These are phyloP conservation scores for Falco cherrug DNA, from an alignment of 2,797 vertebrate genomes.

Conservation along the genomic window DNA sequence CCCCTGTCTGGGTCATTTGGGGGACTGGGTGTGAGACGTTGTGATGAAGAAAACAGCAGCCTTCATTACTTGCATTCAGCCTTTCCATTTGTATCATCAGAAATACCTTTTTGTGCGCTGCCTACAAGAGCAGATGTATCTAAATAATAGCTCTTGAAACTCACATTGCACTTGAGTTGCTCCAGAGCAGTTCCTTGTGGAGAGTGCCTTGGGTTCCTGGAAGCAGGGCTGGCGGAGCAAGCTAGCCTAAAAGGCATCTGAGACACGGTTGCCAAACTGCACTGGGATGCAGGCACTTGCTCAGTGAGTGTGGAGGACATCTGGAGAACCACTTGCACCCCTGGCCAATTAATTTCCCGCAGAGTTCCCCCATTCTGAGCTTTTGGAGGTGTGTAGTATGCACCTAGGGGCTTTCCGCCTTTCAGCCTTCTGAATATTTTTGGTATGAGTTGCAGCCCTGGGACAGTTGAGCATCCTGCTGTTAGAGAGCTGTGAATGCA, in stretches of 20 bases:
- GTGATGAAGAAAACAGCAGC: not conserved
- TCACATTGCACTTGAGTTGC: accelerated
- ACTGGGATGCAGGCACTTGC: not conserved
- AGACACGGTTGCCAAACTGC: not conserved
- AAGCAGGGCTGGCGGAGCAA: not conserved
- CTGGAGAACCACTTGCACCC: not conserved
- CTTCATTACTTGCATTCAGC: not conserved
- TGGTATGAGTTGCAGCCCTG: not conserved
- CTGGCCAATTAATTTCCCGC: not conserved
- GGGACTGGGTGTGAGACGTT: not conserved
- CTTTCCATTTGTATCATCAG: not conserved
- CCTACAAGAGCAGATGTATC: not conserved
- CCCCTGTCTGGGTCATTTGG: not conserved
- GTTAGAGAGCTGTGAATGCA: not conserved
- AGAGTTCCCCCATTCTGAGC: not conserved
- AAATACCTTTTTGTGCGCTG: not conserved
- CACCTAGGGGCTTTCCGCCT: not conserved
- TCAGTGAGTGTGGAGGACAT: not conserved
- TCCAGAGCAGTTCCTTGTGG: not conserved
- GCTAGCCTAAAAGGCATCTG: not conserved
- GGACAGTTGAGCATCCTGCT: not conserved
- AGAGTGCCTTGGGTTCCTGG: not conserved
- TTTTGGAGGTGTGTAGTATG: not conserved
- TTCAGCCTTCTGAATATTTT: not conserved
- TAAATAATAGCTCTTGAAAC: not conserved